phyloP scores from a whole-genome alignment of 2,797 vertebrate species.

The Anabacerthia variegaticeps region DNA sequence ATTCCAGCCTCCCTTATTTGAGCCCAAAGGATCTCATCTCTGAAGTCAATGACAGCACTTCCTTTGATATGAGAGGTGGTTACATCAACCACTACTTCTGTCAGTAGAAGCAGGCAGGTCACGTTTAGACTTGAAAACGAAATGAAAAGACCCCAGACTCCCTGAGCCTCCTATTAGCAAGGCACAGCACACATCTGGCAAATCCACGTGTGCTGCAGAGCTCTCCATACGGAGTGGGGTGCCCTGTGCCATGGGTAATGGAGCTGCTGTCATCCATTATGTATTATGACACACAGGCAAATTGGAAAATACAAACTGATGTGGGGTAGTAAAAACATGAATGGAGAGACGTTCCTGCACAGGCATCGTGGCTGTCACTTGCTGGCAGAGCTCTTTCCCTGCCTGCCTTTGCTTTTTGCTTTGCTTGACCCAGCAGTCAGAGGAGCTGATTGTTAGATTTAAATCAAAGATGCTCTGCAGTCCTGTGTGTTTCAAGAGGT shows the following conservation, averaged over 20 bases:
- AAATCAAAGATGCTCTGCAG: not conserved
- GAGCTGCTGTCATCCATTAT: conserved; percentile 12
- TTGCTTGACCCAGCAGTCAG: conserved; percentile 6
- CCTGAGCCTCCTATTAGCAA: not conserved
- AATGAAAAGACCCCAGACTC: not conserved
- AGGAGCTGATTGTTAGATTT: not conserved
- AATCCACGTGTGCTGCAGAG: not conserved
- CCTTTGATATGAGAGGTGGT: conserved; percentile 42
- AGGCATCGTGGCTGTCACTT: not conserved
- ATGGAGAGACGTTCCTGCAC: not conserved
- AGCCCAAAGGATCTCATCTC: conserved; percentile 15
- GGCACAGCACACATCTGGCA: not conserved
- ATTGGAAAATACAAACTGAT: conserved; percentile 12
- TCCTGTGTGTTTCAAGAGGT: not conserved
- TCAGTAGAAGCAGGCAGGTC: conserved; percentile 18
- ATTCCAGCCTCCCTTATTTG: conserved; percentile 20
- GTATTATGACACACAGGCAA: not conserved
- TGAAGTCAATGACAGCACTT: conserved; percentile 25
- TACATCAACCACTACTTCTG: conserved; percentile 17
- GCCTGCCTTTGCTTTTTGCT: not conserved
- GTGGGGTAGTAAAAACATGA: not conserved
- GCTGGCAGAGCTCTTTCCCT: not conserved
- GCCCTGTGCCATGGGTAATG: not conserved
- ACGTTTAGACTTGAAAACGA: conserved; percentile 5
- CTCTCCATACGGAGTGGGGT: not conserved